Evolutionary conservation across 53 echinoderm and acorn worm genomes (phyloP).

Genomic region (Astropecten irregularis): DNA sequence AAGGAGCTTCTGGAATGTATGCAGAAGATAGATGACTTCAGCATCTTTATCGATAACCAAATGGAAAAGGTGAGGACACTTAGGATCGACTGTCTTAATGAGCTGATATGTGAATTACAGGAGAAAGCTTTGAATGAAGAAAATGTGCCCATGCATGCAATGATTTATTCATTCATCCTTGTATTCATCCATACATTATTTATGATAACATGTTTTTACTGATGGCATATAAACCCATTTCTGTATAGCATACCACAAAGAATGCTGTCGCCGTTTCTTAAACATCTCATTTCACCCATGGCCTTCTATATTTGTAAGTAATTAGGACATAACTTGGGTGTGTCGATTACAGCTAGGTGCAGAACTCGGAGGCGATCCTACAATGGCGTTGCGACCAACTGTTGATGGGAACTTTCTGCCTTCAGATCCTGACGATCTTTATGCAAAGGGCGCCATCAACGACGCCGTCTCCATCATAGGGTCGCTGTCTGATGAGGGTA

Average conservation of each 20-base stretch:
- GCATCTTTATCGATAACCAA: conserved; percentile 11
- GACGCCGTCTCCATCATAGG: conserved; percentile 33
- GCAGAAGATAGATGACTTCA: neutral
- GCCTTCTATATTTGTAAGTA: too few species aligned
- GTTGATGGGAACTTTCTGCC: conserved; percentile 43
- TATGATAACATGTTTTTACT: neutral
- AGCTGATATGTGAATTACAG: neutral
- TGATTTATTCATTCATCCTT: too few species aligned
- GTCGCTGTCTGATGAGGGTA: conserved; percentile 29
- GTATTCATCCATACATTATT: neutral
- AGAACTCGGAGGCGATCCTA: neutral
- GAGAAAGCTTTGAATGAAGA: neutral
- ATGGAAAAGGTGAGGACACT: neutral
- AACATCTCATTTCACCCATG: too few species aligned
- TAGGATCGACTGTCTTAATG: too few species aligned
- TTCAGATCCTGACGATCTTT: conserved; percentile 1
- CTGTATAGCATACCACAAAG: too few species aligned
- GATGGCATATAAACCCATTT: neutral
- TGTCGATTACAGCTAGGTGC: too few species aligned
- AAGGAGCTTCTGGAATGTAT: conserved; percentile 37
- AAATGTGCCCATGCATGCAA: too few species aligned
- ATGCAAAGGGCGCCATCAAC: conserved; percentile 46
- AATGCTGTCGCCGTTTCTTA: too few species aligned
- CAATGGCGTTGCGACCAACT: neutral
- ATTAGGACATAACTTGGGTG: too few species aligned